Percentiles rank a stretch among this genome's conserved stretches.
These are phyloP conservation scores for Holcopasites calliopsidis DNA, from an alignment of 1,140 invertebrate genomes.

Conservation along the genomic window DNA sequence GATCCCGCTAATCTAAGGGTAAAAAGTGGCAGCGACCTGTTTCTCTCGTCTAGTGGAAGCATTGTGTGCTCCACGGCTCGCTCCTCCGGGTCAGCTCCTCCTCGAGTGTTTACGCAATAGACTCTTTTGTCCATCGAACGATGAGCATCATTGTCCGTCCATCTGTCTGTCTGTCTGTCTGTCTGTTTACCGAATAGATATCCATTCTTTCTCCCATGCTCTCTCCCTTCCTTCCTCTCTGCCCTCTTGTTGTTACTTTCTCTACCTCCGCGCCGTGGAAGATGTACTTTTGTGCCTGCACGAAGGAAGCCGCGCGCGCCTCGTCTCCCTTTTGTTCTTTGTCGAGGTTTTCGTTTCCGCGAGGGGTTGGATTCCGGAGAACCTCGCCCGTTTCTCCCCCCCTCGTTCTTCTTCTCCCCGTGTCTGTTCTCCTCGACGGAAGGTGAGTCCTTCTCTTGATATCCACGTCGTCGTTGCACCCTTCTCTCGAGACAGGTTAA, in stretches of 20 bases:
- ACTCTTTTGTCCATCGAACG: constrained; percentile 78
- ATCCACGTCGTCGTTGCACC: neutral
- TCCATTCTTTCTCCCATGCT: constrained; percentile 15
- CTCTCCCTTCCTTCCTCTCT: neutral
- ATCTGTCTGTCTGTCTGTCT: constrained; percentile 66
- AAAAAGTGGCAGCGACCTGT: constrained; percentile 44
- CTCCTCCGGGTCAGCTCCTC: constrained; percentile 55
- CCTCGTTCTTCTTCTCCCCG: neutral
- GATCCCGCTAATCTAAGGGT: constrained; percentile 29
- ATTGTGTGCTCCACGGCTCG: constrained; percentile 11
- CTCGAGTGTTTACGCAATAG: constrained; percentile 79
- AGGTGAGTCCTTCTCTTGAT: neutral
- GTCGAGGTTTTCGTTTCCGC: constrained; percentile 69
- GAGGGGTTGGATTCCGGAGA: constrained; percentile 52
- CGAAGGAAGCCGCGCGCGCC: constrained; percentile 61
- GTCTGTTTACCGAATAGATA: constrained; percentile 79
- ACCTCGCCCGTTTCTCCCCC: constrained; percentile 25
- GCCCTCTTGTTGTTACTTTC: neutral
- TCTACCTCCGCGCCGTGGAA: constrained; percentile 43
- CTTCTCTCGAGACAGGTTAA: constrained; percentile 47
- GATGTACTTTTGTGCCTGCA: constrained; percentile 76
- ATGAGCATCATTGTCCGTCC: constrained; percentile 78
- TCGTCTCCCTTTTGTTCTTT: constrained; percentile 74
- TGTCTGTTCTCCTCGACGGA: neutral
- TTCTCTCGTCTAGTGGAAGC: constrained; percentile 49